Evolutionary conservation across 1,140 invertebrate genomes (phyloP).

Genomic region (Bombus confusus): DNA sequence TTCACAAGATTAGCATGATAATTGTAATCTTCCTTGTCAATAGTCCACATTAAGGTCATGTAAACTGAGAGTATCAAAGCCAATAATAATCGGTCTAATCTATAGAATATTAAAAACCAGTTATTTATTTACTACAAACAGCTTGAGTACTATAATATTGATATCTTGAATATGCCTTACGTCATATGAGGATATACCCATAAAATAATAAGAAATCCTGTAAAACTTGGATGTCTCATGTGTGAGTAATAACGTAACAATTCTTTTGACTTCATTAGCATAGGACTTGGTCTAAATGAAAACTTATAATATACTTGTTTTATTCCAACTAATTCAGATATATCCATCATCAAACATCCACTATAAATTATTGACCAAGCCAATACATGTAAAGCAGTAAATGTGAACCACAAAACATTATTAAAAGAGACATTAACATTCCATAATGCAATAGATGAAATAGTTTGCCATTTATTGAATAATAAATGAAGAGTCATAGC

Average conservation of each 20-base stretch:
- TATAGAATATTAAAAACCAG: constrained; percentile 70
- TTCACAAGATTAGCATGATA: constrained; percentile 78
- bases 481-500: constrained; percentile 73
- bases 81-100: constrained; percentile 82
- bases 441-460: constrained; percentile 81
- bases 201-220: constrained; percentile 82
- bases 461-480: constrained; percentile 79
- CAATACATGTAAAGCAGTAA: constrained; percentile 81
- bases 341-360: constrained; percentile 85
- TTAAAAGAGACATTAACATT: constrained; percentile 78
- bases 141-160: not conserved
- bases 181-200: constrained; percentile 84
- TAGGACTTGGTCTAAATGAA: constrained; percentile 77
- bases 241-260: constrained; percentile 80
- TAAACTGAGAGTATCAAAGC: constrained; percentile 81
- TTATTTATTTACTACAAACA: not conserved
- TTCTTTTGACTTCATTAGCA: constrained; percentile 79
- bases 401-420: constrained; percentile 79
- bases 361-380: constrained; percentile 85
- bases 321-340: constrained; percentile 84
- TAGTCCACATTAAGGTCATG: constrained; percentile 82
- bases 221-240: constrained; percentile 84
- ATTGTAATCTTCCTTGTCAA: constrained; percentile 81
- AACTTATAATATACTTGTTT: constrained; percentile 85
- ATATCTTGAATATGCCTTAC: constrained; percentile 71